A percentile compares a stretch with the other conserved stretches of the same genome.
Evolutionary conservation across 2,113 vertebrate genomes (phyloP).

Genomic region (Dryoscopus gambensis): DNA sequence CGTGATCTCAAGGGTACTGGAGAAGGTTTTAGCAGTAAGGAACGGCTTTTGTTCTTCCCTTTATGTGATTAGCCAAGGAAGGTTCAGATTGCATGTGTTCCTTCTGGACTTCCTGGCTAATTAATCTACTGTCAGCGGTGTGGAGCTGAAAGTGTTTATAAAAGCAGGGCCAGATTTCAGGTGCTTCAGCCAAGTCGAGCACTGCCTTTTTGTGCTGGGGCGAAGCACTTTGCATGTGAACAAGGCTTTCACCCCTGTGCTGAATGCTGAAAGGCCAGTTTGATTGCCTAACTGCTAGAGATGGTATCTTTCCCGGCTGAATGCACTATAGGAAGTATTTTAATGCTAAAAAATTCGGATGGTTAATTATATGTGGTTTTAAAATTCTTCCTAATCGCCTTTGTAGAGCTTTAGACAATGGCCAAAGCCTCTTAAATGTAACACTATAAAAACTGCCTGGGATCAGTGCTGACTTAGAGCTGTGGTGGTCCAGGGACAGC

Average conservation of each 20-base stretch:
- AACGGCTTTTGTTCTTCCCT: slow-evolving; percentile 9
- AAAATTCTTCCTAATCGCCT: not conserved
- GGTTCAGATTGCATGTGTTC: slow-evolving; percentile 44
- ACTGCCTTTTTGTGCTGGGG: not conserved
- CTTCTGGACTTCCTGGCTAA: slow-evolving; percentile 53
- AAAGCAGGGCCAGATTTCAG: slow-evolving; percentile 33
- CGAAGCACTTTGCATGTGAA: not conserved
- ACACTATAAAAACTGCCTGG: not conserved
- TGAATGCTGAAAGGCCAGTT: not conserved
- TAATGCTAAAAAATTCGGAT: not conserved
- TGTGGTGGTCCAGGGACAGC: not conserved
- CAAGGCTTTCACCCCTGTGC: not conserved
- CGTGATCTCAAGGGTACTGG: not conserved
- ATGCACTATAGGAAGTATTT: not conserved
- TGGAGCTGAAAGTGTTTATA: slow-evolving; percentile 24
- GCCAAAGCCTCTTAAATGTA: not conserved
- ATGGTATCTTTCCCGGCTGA: not conserved
- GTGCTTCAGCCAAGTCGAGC: slow-evolving; percentile 26
- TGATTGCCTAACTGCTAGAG: not conserved
- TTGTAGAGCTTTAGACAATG: not conserved
- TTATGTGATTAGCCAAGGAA: slow-evolving; percentile 6
- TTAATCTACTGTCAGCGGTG: slow-evolving; percentile 43
- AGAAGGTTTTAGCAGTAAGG: not conserved
- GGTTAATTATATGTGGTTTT: not conserved
- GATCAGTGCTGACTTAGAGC: not conserved